Evolutionary conservation across 1,140 invertebrate species (phyloP).

Genomic region (Listronotus oregonensis): DNA sequence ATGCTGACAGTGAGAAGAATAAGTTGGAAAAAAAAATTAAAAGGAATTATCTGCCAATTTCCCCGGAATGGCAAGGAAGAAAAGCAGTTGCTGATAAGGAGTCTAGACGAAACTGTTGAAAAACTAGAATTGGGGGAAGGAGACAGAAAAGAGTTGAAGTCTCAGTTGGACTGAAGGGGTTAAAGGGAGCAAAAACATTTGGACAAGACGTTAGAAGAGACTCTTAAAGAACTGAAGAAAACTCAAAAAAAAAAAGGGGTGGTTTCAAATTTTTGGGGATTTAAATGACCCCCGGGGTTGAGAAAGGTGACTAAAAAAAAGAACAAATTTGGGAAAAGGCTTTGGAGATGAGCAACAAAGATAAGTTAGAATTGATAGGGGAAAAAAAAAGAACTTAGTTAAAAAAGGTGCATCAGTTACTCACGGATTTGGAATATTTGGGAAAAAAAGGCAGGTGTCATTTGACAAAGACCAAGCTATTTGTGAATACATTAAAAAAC

Average conservation of each 20-base stretch:
- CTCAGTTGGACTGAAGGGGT: not conserved
- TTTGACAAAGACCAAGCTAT: too few species aligned
- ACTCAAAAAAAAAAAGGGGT: conserved; percentile 26
- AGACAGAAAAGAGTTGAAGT: conserved; percentile 1
- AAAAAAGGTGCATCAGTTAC: conserved; percentile 22
- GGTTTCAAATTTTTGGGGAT: conserved; percentile 33
- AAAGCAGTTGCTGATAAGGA: not conserved
- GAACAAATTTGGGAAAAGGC: conserved; percentile 37
- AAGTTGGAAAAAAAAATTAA: conserved; percentile 3
- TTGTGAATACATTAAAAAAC: too few species aligned
- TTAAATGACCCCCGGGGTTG: conserved; percentile 28
- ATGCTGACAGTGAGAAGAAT: not conserved
- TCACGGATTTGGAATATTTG: conserved; percentile 19
- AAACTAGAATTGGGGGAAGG: conserved; percentile 12
- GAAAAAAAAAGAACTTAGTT: conserved; percentile 23
- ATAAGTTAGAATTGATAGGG: conserved; percentile 25
- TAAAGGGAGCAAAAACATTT: not conserved
- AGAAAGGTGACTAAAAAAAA: conserved; percentile 33
- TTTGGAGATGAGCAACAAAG: conserved; percentile 36
- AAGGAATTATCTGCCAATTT: not conserved
- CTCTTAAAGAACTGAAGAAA: conserved; percentile 11
- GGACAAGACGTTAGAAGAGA: not conserved
- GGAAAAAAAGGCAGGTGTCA: conserved; percentile 19
- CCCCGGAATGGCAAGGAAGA: conserved; percentile 3
- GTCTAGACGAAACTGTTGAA: conserved; percentile 14